Evolutionary conservation across 2,113 vertebrate species (phyloP).

Genomic region (Panurus biarmicus): DNA sequence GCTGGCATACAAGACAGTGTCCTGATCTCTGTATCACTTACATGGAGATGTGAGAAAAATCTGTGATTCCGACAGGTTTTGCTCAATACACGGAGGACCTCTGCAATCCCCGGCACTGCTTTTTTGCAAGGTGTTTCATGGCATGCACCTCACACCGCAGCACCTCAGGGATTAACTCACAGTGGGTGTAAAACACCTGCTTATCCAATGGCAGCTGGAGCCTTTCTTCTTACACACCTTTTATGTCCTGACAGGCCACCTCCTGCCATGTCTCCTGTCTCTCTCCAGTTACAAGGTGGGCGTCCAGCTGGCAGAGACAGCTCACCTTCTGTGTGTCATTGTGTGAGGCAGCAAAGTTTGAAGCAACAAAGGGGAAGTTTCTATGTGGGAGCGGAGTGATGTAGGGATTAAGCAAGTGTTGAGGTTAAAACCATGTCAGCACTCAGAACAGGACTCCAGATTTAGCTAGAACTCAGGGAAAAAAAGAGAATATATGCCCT

Average conservation of each 20-base stretch:
- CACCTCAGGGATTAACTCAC: neutral
- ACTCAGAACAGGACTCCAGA: neutral
- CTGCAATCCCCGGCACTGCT: neutral
- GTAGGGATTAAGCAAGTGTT: neutral
- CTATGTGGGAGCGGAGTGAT: neutral
- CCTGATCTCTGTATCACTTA: neutral
- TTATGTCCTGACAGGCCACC: neutral
- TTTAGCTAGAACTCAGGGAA: neutral
- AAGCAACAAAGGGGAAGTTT: neutral
- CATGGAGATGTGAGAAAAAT: neutral
- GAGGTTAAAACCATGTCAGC: neutral
- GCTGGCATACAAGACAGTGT: neutral
- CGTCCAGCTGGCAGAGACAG: neutral
- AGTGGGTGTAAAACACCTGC: neutral
- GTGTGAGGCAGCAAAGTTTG: neutral
- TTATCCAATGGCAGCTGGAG: neutral
- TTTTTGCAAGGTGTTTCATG: neutral
- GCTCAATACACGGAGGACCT: neutral
- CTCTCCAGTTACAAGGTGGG: neutral
- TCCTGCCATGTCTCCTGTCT: fast-evolving
- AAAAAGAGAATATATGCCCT: neutral
- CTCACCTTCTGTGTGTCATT: neutral
- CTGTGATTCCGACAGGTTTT: neutral
- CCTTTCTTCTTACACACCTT: neutral
- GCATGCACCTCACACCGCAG: fast-evolving